Conservation (phyloP, 2,797 vertebrate genomes). For the Hozukius guyotensis region DNA sequence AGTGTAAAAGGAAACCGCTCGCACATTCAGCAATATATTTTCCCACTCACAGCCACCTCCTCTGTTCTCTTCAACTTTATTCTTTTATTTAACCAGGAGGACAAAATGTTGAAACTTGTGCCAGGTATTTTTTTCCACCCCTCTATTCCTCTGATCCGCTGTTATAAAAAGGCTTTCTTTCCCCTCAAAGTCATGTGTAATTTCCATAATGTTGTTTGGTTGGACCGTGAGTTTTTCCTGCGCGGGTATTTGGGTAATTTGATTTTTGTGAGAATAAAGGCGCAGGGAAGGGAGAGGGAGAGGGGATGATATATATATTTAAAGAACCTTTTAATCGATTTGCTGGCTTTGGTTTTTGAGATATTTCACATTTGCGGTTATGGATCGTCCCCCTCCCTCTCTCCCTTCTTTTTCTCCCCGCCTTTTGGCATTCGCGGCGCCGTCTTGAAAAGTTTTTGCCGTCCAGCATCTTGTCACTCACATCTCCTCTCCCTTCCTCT, state of each 20-base stretch:
- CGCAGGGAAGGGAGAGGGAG: conserved; percentile 6
- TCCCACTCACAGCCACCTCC: conserved; percentile 15
- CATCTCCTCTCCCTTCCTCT: conserved; percentile 47
- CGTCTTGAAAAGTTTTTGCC: conserved; percentile 59
- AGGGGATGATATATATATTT: conserved; percentile 40
- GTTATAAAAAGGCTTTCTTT: conserved; percentile 32
- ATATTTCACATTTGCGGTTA: conserved; percentile 67
- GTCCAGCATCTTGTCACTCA: conserved; percentile 69
- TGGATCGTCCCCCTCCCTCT: conserved; percentile 10
- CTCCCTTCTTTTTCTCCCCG: background rate
- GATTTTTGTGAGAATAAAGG: conserved; percentile 45
- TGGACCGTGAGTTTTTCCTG: conserved; percentile 39
- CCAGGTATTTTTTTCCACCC: background rate
- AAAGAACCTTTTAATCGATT: conserved; percentile 69
- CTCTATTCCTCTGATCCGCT: conserved; percentile 7
- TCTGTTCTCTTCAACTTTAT: conserved; percentile 6
- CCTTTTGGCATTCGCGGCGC: conserved; percentile 25
- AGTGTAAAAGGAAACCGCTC: conserved; percentile 72
- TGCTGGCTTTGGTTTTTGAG: conserved; percentile 56
- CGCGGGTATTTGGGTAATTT: conserved; percentile 55
- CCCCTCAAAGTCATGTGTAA: conserved; percentile 55
- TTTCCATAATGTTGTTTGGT: conserved; percentile 63
- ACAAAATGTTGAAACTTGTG: conserved; percentile 35
- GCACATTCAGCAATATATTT: conserved; percentile 60
- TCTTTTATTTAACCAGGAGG: conserved; percentile 36